These are phyloP conservation scores for Dryobotodes eremita DNA, from an alignment of 2,888 invertebrate species.

Conservation along the genomic window DNA sequence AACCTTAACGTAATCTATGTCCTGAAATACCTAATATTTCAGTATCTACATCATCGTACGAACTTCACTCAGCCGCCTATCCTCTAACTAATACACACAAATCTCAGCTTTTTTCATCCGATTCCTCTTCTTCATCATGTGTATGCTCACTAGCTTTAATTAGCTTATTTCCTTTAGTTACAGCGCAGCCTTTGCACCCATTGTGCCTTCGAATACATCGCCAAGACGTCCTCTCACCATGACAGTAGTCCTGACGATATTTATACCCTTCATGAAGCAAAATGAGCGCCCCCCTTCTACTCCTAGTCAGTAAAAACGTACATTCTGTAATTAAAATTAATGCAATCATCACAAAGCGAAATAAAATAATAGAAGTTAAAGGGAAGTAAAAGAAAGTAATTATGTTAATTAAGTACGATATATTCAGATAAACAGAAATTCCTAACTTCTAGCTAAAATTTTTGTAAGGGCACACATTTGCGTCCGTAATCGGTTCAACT, in stretches of 20 bases:
- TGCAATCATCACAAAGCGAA: constrained; percentile 31
- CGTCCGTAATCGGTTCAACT: not conserved
- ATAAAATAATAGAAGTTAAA: not conserved
- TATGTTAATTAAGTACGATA: constrained; percentile 49
- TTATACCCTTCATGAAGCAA: constrained; percentile 60
- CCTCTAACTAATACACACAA: not conserved
- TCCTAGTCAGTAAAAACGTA: constrained; percentile 55
- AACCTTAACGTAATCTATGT: not conserved
- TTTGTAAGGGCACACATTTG: constrained; percentile 7
- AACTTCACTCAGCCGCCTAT: not conserved
- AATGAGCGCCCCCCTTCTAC: constrained; percentile 62
- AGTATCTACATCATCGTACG: not conserved
- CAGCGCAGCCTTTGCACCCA: constrained; percentile 66
- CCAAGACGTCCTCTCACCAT: constrained; percentile 64
- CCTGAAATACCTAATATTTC: not conserved
- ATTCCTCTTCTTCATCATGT: constrained; percentile 52
- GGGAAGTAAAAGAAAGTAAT: constrained; percentile 27
- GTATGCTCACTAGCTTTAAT: constrained; percentile 54
- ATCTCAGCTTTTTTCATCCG: constrained; percentile 41
- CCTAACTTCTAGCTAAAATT: constrained; percentile 36
- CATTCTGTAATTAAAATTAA: constrained; percentile 52
- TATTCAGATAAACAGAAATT: constrained; percentile 61
- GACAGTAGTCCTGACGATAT: constrained; percentile 64
- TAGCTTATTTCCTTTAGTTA: constrained; percentile 55
- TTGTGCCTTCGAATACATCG: constrained; percentile 65